Conservation (phyloP, 2,888 invertebrate species). For the Odontothrips loti region DNA sequence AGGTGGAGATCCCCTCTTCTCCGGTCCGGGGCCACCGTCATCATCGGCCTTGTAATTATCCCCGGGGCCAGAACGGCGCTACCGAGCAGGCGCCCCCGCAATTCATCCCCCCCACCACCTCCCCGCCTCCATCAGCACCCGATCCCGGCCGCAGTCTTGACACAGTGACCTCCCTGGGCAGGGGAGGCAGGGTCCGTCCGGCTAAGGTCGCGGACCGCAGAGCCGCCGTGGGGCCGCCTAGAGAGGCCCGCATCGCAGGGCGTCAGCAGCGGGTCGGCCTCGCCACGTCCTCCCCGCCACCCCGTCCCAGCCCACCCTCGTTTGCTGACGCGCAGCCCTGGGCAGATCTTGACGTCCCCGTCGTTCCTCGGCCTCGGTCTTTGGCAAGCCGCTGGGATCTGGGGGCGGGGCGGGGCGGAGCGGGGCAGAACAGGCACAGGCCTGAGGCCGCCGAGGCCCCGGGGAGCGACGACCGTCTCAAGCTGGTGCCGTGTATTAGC, state of each 20-base stretch:
- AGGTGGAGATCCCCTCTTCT: no score
- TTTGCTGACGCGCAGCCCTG: neutral
- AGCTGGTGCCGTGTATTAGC: no score
- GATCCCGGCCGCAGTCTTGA: neutral
- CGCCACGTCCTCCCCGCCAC: no score
- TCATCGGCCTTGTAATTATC: neutral
- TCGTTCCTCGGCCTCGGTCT: no score
- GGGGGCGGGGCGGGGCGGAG: neutral
- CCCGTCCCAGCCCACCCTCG: no score
- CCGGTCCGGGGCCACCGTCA: no score
- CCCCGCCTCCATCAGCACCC: neutral
- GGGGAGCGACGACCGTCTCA: neutral
- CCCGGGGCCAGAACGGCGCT: neutral
- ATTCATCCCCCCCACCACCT: neutral
- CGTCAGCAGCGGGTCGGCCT: neutral
- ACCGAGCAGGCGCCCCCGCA: neutral
- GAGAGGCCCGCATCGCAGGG: no score
- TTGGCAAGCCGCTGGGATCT: no score
- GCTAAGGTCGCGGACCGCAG: no score
- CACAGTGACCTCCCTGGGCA: neutral
- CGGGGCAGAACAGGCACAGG: neutral
- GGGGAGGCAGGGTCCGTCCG: no score
- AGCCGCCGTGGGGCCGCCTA: neutral
- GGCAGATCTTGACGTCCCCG: neutral
- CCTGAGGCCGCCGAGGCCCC: neutral